phyloP scores from a whole-genome alignment of 1,140 invertebrate species.

The Brachionus rotundiformis region DNA sequence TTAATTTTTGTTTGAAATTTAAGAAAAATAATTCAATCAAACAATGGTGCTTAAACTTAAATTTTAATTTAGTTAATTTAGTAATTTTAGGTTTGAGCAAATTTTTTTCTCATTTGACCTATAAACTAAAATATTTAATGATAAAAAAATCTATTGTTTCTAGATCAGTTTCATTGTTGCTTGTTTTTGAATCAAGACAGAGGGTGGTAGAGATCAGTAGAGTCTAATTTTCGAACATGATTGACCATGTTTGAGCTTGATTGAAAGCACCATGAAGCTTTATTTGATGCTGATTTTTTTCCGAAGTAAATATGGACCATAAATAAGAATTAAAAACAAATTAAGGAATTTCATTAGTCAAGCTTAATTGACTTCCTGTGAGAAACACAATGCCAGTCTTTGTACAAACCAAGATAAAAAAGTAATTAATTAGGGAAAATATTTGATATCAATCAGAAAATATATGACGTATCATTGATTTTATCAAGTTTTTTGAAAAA shows the following conservation, averaged over 20 bases:
- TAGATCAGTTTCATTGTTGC: neutral
- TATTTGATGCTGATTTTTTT: neutral
- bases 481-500: conserved; percentile 25
- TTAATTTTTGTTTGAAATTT: neutral
- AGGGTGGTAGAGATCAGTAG: neutral
- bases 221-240: conserved; percentile 5
- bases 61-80: conserved; percentile 6
- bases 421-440: neutral
- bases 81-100: neutral
- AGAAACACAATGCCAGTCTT: neutral
- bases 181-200: neutral
- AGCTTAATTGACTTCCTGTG: conserved; percentile 44
- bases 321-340: neutral
- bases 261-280: conserved; percentile 12
- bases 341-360: conserved; percentile 19
- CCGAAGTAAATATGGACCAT: neutral
- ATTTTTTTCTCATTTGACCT: neutral
- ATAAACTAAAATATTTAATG: conserved; percentile 13
- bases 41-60: neutral
- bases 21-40: neutral
- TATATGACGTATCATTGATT: conserved; percentile 26
- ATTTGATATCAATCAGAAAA: conserved; percentile 29
- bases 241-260: neutral
- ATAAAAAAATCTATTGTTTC: conserved; percentile 5
- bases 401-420: neutral